Evolutionary conservation across 2,888 invertebrate genomes (phyloP).

Genomic region (Fissipunctia ypsillon): DNA sequence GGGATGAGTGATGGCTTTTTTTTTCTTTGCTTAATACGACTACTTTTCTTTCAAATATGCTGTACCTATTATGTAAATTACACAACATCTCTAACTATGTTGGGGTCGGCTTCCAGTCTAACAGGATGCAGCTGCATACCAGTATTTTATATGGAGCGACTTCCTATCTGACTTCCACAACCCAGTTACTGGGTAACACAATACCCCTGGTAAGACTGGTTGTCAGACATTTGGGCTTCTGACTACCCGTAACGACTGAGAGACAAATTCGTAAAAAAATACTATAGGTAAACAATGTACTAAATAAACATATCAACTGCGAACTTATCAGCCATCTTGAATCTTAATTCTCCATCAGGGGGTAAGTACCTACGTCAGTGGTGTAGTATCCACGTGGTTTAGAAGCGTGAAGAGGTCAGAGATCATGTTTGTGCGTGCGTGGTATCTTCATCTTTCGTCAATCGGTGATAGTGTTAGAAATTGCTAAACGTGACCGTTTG

Average conservation of each 20-base stretch:
- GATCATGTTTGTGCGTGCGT: conserved; percentile 41
- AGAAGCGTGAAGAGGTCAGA: conserved; percentile 23
- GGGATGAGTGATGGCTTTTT: no score
- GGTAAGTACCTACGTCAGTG: conserved; percentile 30
- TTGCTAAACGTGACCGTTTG: conserved; percentile 36
- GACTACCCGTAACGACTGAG: not conserved
- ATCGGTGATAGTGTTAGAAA: conserved; percentile 33
- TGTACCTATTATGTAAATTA: no score
- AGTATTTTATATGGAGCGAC: no score
- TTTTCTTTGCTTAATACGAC: no score
- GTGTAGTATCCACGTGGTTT: conserved; percentile 20
- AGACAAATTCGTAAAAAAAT: not conserved
- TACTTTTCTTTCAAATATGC: no score
- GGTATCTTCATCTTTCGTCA: conserved; percentile 43
- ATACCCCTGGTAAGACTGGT: not conserved
- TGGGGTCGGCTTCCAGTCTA: no score
- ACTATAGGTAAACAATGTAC: not conserved
- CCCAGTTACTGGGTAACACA: not conserved
- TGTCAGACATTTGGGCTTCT: not conserved
- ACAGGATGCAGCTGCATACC: no score
- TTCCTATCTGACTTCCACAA: not conserved
- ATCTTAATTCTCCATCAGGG: not conserved
- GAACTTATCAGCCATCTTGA: not conserved
- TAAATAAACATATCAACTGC: not conserved
- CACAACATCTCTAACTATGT: no score